These are phyloP conservation scores for Wiebesia pumilae DNA, from an alignment of 1,140 invertebrate species.

Conservation along the genomic window DNA sequence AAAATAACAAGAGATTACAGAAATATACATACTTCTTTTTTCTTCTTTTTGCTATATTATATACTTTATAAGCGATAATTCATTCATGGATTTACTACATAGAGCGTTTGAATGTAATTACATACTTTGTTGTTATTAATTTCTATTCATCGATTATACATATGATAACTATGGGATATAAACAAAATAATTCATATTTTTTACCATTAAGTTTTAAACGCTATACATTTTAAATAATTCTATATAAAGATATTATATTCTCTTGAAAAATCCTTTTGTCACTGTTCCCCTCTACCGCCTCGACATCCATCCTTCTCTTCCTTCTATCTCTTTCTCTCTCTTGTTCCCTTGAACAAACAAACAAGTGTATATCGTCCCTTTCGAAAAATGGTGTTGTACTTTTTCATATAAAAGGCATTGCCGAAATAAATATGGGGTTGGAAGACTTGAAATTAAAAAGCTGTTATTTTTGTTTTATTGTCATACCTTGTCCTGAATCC, in stretches of 20 bases:
- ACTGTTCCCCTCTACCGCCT: conserved; percentile 31
- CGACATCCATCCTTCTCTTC: conserved; percentile 56
- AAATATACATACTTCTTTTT: conserved; percentile 39
- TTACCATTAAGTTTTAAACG: conserved; percentile 68
- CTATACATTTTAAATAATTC: conserved; percentile 57
- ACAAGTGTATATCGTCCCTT: conserved; percentile 65
- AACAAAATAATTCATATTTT: conserved; percentile 64
- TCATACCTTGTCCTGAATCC: not conserved
- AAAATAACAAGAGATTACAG: conserved; percentile 40
- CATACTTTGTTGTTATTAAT: conserved; percentile 48
- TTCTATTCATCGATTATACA: conserved; percentile 59
- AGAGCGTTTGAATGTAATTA: conserved; percentile 46
- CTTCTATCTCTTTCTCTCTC: conserved; percentile 59
- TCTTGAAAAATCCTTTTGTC: conserved; percentile 47
- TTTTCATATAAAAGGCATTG: conserved; percentile 74
- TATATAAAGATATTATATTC: conserved; percentile 66
- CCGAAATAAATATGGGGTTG: conserved; percentile 74
- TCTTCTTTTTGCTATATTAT: conserved; percentile 41
- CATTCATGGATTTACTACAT: conserved; percentile 32
- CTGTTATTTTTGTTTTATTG: conserved; percentile 16
- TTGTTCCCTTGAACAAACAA: conserved; percentile 49
- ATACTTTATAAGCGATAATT: conserved; percentile 39
- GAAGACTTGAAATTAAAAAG: conserved; percentile 65
- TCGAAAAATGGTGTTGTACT: conserved; percentile 72
- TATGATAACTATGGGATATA: conserved; percentile 71